Evolutionary conservation across 2,888 invertebrate species (phyloP), one percentile per base, ranked within the genome.

Genomic region (Amblyteles armatorius): DNA sequence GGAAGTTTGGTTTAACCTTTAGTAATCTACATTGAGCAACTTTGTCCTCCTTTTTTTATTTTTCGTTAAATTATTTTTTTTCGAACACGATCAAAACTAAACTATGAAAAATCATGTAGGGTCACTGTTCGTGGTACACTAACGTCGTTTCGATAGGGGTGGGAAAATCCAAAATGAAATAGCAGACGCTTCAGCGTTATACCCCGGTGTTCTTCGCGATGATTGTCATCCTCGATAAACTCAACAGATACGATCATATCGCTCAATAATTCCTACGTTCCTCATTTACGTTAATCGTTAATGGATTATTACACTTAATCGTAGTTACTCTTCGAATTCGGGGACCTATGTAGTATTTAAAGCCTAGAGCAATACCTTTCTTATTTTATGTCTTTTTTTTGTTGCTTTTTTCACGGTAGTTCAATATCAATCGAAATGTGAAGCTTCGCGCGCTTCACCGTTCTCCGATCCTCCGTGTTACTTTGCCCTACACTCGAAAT

Each of bases 11-110:
- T 78, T 71, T 48, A 57, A 74, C 60, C 69, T 33, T 83, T 87
- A 89, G 81, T 89, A 91, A 89, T 87, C 91, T 92, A 92, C 86
- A 88, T 90, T 90, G 91, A 92, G 91, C 91, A 92, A 92, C 87
- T 90, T 88, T 87, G 82, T 85, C 82, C 85, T 86, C 85, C 60
- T 40, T 19, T 65, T 65, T 67, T 33, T 63, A 55, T 29, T 52
- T 63, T 29, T 52, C 55, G 55, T 60, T 52, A 40, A 36, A 36
- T 77, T 22, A 40, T 55, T 19, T 57, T 44, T 44, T 81, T 86
- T 79, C 79, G 88, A 86, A 87, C 80, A 81, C 79, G 50, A 83
- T 77, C 69, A 69, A 36, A 88, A 90, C 76, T 82, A 84, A 89
- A 87, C 79, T 82, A 72, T 82, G 60, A 48, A 80, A 86, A 85